Percentiles rank a stretch among this genome's conserved stretches.
phyloP scores from a whole-genome alignment of 2,888 invertebrate genomes.

The Zaprionus lineosus region DNA sequence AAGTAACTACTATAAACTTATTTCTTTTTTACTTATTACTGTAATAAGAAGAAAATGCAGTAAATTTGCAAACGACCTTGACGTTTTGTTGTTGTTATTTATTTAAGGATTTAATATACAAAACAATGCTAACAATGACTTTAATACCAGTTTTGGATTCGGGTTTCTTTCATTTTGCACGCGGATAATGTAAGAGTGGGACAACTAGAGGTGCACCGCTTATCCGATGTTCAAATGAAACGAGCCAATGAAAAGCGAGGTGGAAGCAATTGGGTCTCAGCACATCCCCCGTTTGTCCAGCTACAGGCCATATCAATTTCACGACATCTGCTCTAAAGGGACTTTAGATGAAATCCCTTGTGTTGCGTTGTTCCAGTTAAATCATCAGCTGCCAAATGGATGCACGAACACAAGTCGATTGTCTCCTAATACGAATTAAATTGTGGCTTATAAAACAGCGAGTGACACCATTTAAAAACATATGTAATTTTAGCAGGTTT shows the following conservation, averaged over 20 bases:
- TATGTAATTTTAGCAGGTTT: no score
- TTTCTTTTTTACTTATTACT: no score
- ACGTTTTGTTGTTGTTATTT: constrained; percentile 34
- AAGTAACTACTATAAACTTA: no score
- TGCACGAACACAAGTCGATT: constrained; percentile 38
- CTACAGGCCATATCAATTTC: neutral
- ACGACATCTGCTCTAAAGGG: constrained; percentile 41
- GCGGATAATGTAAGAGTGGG: constrained; percentile 69
- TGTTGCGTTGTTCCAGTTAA: constrained; percentile 20
- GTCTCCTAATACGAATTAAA: constrained; percentile 27
- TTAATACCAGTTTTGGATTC: constrained; percentile 26
- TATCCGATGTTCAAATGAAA: constrained; percentile 49
- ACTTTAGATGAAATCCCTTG: constrained; percentile 8
- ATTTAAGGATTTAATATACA: constrained; percentile 36
- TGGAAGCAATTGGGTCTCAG: constrained; percentile 31
- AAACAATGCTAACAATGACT: constrained; percentile 3
- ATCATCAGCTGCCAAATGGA: constrained; percentile 43
- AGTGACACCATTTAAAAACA: no score
- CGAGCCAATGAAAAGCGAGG: constrained; percentile 50
- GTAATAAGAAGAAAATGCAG: no score
- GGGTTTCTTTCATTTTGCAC: constrained; percentile 61
- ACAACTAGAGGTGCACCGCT: constrained; percentile 43
- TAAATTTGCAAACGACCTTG: constrained; percentile 58
- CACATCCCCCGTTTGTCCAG: constrained; percentile 42
- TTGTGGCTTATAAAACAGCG: constrained; percentile 13